Evolutionary conservation across 37 sponge, comb jelly and placozoan genomes (phyloP).

Genomic region (Cladorhizidae sp.): DNA sequence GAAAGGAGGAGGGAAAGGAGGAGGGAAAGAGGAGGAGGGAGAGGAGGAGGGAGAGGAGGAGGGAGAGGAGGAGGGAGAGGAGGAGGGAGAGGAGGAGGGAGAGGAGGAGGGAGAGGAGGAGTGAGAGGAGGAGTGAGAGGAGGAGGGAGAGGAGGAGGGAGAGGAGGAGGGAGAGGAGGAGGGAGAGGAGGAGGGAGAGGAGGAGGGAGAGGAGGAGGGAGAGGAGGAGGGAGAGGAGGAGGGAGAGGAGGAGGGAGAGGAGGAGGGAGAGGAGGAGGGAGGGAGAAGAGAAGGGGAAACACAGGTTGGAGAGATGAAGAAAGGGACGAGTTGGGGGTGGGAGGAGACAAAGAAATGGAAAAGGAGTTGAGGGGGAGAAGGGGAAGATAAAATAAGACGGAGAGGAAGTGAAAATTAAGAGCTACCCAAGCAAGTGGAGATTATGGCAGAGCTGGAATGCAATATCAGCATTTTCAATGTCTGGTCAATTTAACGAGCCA

Average conservation of each 20-base stretch:
- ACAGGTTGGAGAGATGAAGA: too few relatives aligned
- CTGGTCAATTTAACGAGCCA: too few relatives aligned
- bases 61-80: slow-evolving; percentile 13
- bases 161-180: slow-evolving; percentile 9
- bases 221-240: slow-evolving; percentile 19
- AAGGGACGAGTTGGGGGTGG: not conserved
- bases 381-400: not conserved
- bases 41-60: slow-evolving; percentile 18
- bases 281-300: too few relatives aligned
- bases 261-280: slow-evolving; percentile 10
- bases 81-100: slow-evolving; percentile 20
- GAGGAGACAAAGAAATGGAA: too few relatives aligned
- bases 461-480: too few relatives aligned
- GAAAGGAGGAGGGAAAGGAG: not conserved
- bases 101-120: not conserved
- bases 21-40: slow-evolving; percentile 15
- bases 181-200: slow-evolving; percentile 26
- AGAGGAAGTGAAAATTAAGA: too few relatives aligned
- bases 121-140: not conserved
- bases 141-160: not conserved
- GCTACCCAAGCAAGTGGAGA: too few relatives aligned
- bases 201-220: slow-evolving; percentile 14
- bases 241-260: slow-evolving; percentile 10
- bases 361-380: slow-evolving; percentile 3
- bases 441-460: too few relatives aligned